Conservation (phyloP, 2,113 vertebrate species). For the Oreotrochilus melanogaster region DNA sequence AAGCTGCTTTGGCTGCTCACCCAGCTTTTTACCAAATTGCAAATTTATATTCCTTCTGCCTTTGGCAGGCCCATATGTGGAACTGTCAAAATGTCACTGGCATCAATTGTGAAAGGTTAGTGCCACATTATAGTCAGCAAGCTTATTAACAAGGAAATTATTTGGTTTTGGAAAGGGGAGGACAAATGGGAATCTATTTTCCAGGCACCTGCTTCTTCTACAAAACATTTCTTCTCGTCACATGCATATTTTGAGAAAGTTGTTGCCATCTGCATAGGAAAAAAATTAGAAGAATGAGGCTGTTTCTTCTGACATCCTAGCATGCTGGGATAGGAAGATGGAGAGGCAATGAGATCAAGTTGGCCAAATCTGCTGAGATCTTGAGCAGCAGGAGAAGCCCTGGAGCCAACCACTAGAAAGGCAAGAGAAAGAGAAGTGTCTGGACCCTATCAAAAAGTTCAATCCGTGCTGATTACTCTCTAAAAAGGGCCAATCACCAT, state of each 20-base stretch:
- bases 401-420: not conserved
- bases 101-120: slow-evolving; percentile 58
- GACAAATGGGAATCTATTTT: slow-evolving; percentile 41
- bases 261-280: not conserved
- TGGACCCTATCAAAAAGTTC: not conserved
- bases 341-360: not conserved
- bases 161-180: slow-evolving; percentile 29
- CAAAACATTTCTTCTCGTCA: not conserved
- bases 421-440: not conserved
- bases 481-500: not conserved
- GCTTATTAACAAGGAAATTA: slow-evolving; percentile 66
- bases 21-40: slow-evolving; percentile 64
- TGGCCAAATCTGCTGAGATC: not conserved
- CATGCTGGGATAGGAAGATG: not conserved
- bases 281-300: not conserved
- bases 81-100: slow-evolving; percentile 68
- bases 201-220: not conserved
- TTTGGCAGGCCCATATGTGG: slow-evolving; percentile 48
- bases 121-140: not conserved
- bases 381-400: not conserved
- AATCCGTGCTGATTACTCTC: not conserved
- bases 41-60: slow-evolving; percentile 68
- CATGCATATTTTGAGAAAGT: slow-evolving; percentile 1
- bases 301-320: not conserved
- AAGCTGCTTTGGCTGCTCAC: slow-evolving; percentile 63